These are phyloP conservation scores for Drosophila equinoxialis DNA, from an alignment of 1,140 invertebrate species.

Conservation along the genomic window DNA sequence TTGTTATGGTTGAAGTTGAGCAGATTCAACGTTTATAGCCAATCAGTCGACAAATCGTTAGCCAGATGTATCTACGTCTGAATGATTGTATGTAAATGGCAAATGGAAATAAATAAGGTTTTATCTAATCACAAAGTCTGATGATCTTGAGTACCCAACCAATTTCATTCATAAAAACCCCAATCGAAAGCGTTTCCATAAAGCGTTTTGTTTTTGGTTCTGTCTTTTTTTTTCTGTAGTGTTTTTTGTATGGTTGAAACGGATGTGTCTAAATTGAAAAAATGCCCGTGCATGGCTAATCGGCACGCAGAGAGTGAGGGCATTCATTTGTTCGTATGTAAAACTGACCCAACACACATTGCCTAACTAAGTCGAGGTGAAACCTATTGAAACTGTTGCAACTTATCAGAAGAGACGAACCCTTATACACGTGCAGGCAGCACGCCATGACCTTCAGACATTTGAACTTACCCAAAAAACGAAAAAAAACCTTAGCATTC, in stretches of 20 bases:
- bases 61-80: background rate
- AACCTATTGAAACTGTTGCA: constrained; percentile 11
- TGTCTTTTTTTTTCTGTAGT: too few relatives aligned
- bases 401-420: constrained; percentile 28
- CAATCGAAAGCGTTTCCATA: constrained; percentile 32
- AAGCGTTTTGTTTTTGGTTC: background rate
- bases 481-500: constrained; percentile 16
- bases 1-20: constrained; percentile 18
- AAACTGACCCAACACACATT: constrained; percentile 48
- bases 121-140: constrained; percentile 47
- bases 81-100: background rate
- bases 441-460: constrained; percentile 38
- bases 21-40: constrained; percentile 10
- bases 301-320: constrained; percentile 48
- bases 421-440: constrained; percentile 18
- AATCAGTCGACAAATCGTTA: background rate
- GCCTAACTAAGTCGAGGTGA: constrained; percentile 23
- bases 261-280: constrained; percentile 68
- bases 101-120: constrained; percentile 8
- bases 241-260: constrained; percentile 31
- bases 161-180: constrained; percentile 32
- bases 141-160: constrained; percentile 10
- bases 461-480: constrained; percentile 40
- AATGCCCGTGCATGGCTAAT: constrained; percentile 67
- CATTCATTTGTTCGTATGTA: constrained; percentile 24